Conservation (phyloP, 2,113 vertebrate species). For the Platysteira castanea region DNA sequence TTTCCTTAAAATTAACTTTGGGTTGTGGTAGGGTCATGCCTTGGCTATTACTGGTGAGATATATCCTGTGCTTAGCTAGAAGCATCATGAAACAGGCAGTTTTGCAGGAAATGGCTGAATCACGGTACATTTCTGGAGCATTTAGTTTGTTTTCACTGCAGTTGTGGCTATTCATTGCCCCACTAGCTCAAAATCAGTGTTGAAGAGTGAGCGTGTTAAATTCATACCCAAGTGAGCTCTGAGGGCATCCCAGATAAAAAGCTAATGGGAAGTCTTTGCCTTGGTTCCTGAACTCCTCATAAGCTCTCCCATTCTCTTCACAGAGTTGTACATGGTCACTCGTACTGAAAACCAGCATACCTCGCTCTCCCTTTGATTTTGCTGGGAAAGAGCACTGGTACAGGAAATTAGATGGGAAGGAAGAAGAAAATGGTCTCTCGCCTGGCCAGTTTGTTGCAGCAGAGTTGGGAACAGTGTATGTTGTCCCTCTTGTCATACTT, state of each 20-base stretch:
- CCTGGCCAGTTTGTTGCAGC: background rate
- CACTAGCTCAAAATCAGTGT: background rate
- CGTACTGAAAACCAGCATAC: slow-evolving; percentile 5
- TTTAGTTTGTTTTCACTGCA: background rate
- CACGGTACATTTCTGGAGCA: background rate
- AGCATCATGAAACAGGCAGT: background rate
- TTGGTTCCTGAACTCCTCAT: slow-evolving; percentile 46
- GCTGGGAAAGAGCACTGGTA: background rate
- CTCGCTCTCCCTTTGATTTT: slow-evolving; percentile 21
- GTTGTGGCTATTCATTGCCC: background rate
- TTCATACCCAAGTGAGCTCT: background rate
- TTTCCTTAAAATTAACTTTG: background rate
- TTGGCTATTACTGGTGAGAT: slow-evolving; percentile 8
- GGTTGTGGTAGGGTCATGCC: slow-evolving; percentile 6
- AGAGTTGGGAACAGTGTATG: slow-evolving; percentile 1
- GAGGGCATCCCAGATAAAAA: background rate
- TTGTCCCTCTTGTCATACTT: background rate
- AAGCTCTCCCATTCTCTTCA: slow-evolving; percentile 19
- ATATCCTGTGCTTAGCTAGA: background rate
- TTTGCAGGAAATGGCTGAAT: background rate
- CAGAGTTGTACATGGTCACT: background rate
- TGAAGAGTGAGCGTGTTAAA: background rate
- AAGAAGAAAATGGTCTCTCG: background rate
- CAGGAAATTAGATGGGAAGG: background rate
- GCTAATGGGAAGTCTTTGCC: slow-evolving; percentile 52